Evolutionary conservation across 2,888 invertebrate species (phyloP), one percentile per base, ranked within the genome.

Genomic region (Xanthorhoe spadicearia): DNA sequence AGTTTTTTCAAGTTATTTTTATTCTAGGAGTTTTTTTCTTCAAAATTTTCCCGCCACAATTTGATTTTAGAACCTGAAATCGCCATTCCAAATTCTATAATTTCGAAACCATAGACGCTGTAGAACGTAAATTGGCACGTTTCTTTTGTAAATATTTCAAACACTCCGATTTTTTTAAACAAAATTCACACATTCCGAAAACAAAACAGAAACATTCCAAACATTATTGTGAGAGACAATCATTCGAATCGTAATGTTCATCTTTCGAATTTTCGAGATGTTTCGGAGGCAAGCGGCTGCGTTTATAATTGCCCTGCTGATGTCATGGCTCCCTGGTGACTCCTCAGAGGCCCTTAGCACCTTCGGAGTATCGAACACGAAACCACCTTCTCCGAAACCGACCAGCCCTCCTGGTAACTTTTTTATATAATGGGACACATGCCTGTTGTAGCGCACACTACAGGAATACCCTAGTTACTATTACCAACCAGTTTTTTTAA

Each of bases 281-380:
- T 86, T 82, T 76, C 85, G 89, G 61, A 80, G 79, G 69, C 84
- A 86, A 79, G 88, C 85, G 18, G 88, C 86, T 46, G 83, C 85
- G 55, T 74, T 87, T 70, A 83, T 87, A 63, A 79, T 88, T 68
- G 84, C 86, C 54, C 74, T 90, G 58, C 81, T 89, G 69, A 77
- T 90, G 76, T 81, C 84, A 46, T 88, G 87, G 76, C 77, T 90
- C 55, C 86, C 89, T 6, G 89, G 93, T 9, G 87, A 89, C 59
- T 89, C 90, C 15, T 94, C 95, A 0, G 94, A 95, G 76, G 95
- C 95, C 19, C 89, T 96, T 71, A 95, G 95, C 65, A 95, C 96
- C 46, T 96, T 96, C 77, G 95, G 96, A 52, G 95, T 96, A 76
- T 94, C 95, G 17, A 95, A 94, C 80, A 94, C 95, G 50, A 92